A percentile compares a stretch with the other conserved stretches of the same genome.
Conservation (phyloP, 2,888 invertebrate genomes). For the Drosophila neotestacea region DNA sequence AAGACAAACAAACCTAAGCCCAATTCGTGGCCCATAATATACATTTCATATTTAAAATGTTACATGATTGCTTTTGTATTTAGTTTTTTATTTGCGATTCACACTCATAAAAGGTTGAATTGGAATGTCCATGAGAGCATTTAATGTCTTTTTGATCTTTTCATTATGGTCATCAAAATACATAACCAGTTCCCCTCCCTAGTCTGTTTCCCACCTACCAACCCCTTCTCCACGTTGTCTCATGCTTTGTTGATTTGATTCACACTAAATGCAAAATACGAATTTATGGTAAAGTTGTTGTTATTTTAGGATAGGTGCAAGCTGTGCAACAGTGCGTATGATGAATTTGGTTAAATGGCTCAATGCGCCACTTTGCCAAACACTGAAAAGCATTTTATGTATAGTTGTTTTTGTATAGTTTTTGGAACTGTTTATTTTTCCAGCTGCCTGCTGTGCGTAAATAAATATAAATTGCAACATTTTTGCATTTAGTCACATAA, state of each 20-base stretch:
- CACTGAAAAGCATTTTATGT: constrained; percentile 12
- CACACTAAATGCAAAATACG: constrained; percentile 46
- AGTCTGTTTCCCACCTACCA: neutral
- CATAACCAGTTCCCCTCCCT: constrained; percentile 14
- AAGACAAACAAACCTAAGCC: no score
- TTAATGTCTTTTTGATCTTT: constrained; percentile 62
- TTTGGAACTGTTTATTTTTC: constrained; percentile 41
- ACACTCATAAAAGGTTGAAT: constrained; percentile 2
- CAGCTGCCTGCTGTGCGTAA: constrained; percentile 38
- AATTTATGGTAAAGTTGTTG: constrained; percentile 37
- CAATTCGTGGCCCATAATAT: neutral
- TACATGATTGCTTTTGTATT: constrained; percentile 2
- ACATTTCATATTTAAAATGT: neutral
- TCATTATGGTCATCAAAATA: constrained; percentile 51
- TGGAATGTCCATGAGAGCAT: constrained; percentile 20
- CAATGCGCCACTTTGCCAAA: constrained; percentile 32
- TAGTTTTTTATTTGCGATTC: constrained; percentile 2
- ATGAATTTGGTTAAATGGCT: constrained; percentile 65
- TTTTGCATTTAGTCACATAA: constrained; percentile 46
- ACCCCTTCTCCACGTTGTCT: neutral
- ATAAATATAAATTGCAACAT: constrained; percentile 46
- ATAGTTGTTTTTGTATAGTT: constrained; percentile 11
- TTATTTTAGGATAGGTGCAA: constrained; percentile 32
- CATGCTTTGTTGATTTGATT: constrained; percentile 39
- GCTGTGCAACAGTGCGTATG: constrained; percentile 61